Conservation (phyloP, 2,888 invertebrate species). For the Scelioninae gen. 1 region DNA sequence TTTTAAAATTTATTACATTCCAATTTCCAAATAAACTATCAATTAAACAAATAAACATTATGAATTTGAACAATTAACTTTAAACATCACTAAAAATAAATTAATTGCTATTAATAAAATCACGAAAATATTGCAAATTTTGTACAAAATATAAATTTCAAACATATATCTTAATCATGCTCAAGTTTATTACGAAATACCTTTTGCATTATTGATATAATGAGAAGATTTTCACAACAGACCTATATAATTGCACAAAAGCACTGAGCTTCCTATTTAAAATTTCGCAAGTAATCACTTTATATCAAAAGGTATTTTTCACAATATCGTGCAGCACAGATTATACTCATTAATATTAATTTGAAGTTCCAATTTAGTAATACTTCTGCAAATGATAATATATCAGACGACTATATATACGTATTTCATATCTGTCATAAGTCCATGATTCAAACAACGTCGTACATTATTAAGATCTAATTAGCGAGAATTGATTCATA, state of each 20-base stretch:
- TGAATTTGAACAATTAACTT: no score
- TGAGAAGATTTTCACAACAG: conserved; percentile 3
- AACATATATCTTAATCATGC: neutral
- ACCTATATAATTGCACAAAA: neutral
- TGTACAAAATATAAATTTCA: neutral
- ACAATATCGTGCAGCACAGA: neutral
- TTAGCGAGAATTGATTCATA: conserved; percentile 4
- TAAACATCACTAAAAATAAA: neutral
- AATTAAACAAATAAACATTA: no score
- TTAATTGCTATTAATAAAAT: neutral
- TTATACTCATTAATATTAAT: conserved; percentile 1
- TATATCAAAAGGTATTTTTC: conserved; percentile 19
- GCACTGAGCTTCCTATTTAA: neutral
- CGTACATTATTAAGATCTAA: conserved; percentile 7
- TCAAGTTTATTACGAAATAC: neutral
- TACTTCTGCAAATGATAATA: neutral
- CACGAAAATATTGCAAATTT: no score
- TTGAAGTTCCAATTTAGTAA: conserved; percentile 7
- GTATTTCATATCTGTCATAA: neutral
- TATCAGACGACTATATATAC: neutral
- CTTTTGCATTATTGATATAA: conserved; percentile 2
- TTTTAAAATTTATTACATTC: no score
- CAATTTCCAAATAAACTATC: no score
- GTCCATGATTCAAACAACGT: neutral
- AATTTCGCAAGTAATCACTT: conserved; percentile 25